Base-by-base conservation (phyloP, 2,797 vertebrate species). In the Phylloscopus collybita region DNA sequence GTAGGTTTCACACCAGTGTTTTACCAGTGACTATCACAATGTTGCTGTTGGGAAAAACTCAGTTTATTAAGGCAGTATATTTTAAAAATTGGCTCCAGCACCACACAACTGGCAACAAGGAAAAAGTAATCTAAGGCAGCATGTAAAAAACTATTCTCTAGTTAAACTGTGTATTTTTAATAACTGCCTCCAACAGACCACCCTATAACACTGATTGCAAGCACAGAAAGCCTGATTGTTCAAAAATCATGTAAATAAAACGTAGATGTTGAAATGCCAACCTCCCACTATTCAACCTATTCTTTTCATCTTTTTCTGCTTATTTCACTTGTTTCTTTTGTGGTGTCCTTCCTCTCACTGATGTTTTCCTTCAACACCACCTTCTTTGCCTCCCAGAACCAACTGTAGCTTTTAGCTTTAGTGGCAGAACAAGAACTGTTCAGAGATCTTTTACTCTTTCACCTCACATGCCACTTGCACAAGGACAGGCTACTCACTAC, bases 41-140 rank as follows among this genome's bases (percentile, higher is more conserved):
- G n/a, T 51, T 87, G 71, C 81, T 94, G 61, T 85, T 92, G 64
- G 87, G 86, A 89, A 87, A 94, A 87, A 34, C 54, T 75, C 88
- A 40, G 91, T 92, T 94, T 96, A 94, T 93, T 93, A 87, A 91
- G 67, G 87, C 86, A 89, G 67, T 92, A 91, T 92, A 89, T 96
- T 93, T 88, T 69, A 90, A 93, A 94, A 90, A 70, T 86, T 94
- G 91, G 81, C 90, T 83, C 34, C 85, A 88, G 73, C 69, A 71
- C 72, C 54, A 61, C 79, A 78, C 89, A 96, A 90, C 87, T 96
- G 93, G 91, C 85, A 93, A 84, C 45, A 86, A 92, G 82, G 69
- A 80, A 82, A 78, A 90, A 91, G 90, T 83, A 92, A 93, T 95
- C 72, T 65, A 78, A 88, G 82, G 80, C 90, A 93, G 79, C 69